Evolutionary conservation across 2,113 vertebrate genomes (phyloP).

Genomic region (Megaleporinus macrocephalus): DNA sequence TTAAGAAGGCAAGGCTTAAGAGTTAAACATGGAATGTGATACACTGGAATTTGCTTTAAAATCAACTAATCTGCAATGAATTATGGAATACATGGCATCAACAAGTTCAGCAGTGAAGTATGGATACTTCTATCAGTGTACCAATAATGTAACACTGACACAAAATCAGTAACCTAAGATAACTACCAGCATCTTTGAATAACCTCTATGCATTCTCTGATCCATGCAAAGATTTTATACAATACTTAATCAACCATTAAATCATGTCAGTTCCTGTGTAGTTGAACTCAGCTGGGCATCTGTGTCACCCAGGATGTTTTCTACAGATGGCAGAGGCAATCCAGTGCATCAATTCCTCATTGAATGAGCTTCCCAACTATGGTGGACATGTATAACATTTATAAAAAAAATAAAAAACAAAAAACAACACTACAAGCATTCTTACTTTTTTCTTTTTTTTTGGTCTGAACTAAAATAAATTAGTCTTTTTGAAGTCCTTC

Average conservation of each 20-base stretch:
- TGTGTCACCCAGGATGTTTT: slow-evolving; percentile 3
- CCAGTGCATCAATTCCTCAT: slow-evolving; percentile 55
- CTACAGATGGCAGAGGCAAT: slow-evolving; percentile 31
- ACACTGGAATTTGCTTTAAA: slow-evolving; percentile 43
- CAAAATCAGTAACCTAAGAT: slow-evolving; percentile 30
- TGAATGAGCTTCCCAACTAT: slow-evolving; percentile 59
- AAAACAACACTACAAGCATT: background rate
- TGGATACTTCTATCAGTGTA: slow-evolving; percentile 37
- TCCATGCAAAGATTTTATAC: slow-evolving; percentile 35
- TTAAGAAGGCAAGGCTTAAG: slow-evolving; percentile 47
- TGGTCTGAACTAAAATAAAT: slow-evolving; percentile 79
- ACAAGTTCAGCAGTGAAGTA: slow-evolving; percentile 27
- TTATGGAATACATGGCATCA: slow-evolving; percentile 32
- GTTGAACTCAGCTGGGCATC: background rate
- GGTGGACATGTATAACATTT: slow-evolving; percentile 37
- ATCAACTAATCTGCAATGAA: slow-evolving; percentile 5
- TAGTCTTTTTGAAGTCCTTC: slow-evolving; percentile 81
- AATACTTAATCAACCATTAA: slow-evolving; percentile 20
- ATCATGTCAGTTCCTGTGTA: slow-evolving; percentile 7
- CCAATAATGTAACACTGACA: slow-evolving; percentile 46
- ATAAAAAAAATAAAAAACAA: slow-evolving; percentile 4
- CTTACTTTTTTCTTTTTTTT: slow-evolving; percentile 68
- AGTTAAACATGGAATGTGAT: slow-evolving; percentile 50
- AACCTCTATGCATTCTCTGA: slow-evolving; percentile 26
- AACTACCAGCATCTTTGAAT: slow-evolving; percentile 27